These are phyloP conservation scores for Lithodes maja DNA, from an alignment of 2,888 invertebrate species.

Conservation along the genomic window DNA sequence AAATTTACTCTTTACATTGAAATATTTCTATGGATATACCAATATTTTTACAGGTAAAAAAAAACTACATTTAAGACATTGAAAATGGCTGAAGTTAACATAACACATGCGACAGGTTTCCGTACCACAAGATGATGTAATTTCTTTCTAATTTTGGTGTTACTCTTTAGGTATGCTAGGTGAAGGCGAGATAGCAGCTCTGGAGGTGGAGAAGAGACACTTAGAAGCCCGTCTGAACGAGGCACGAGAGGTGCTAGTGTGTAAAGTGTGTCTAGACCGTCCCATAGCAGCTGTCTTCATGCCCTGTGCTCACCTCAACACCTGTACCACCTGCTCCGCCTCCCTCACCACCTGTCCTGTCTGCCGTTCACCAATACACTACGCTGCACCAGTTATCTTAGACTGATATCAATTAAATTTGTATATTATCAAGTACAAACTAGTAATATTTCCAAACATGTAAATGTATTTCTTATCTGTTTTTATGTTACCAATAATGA, in stretches of 20 bases:
- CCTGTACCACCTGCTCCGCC: conserved; percentile 47
- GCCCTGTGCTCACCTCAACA: conserved; percentile 65
- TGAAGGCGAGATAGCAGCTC: not conserved
- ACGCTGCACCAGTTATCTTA: conserved; percentile 51
- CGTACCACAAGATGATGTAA: no score
- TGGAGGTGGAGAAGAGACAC: conserved; percentile 40
- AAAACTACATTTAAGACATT: no score
- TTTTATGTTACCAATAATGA: no score
- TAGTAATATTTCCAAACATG: no score
- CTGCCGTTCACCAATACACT: conserved; percentile 60
- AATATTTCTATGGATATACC: no score
- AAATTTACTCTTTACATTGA: no score
- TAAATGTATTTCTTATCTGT: no score
- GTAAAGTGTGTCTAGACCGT: conserved; percentile 58
- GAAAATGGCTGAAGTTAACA: no score
- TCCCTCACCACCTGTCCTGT: conserved; percentile 59
- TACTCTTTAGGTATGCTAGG: not conserved
- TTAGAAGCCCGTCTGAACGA: conserved; percentile 75
- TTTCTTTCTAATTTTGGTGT: no score
- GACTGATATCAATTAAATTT: conserved; percentile 13
- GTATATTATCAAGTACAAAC: no score
- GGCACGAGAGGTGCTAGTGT: conserved; percentile 39
- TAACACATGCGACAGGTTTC: no score
- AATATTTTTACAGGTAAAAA: no score
- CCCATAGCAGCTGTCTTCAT: conserved; percentile 62